Evolutionary conservation across 2,797 vertebrate species (phyloP).

Genomic region (Etheostoma perlongum): DNA sequence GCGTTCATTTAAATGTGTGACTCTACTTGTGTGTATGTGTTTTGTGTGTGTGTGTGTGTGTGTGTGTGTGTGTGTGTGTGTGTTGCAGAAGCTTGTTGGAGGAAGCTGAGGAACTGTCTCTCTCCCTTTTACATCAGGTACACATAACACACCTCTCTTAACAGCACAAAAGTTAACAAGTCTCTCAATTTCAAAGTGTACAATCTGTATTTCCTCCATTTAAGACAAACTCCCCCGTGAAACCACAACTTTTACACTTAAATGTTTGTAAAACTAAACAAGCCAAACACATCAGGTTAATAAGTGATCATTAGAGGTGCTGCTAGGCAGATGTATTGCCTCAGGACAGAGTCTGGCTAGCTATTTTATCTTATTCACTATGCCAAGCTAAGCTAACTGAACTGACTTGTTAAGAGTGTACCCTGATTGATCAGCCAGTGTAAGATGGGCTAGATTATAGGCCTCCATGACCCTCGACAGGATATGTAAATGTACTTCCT

Average conservation of each 20-base stretch:
- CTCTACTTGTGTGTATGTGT: neutral
- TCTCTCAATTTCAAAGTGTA: neutral
- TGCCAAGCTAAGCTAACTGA: neutral
- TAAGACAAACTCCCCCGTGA: neutral
- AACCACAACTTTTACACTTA: neutral
- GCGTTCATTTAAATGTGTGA: conserved; percentile 1
- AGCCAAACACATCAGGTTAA: no score
- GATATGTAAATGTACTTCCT: no score
- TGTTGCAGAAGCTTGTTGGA: conserved; percentile 76
- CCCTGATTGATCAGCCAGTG: neutral
- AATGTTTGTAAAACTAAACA: no score
- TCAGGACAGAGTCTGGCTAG: neutral
- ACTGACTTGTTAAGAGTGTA: neutral
- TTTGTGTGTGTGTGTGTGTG: neutral
- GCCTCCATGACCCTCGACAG: neutral
- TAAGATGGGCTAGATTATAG: neutral
- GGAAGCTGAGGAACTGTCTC: conserved; percentile 68
- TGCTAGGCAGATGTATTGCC: neutral
- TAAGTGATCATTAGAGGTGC: neutral
- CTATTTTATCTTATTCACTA: neutral
- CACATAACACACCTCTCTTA: neutral
- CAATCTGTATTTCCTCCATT: neutral
- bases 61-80: conserved; percentile 9
- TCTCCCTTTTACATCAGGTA: conserved; percentile 75
- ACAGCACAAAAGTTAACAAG: neutral